Conservation (phyloP, 2,888 invertebrate genomes). For the Pecten maximus region DNA sequence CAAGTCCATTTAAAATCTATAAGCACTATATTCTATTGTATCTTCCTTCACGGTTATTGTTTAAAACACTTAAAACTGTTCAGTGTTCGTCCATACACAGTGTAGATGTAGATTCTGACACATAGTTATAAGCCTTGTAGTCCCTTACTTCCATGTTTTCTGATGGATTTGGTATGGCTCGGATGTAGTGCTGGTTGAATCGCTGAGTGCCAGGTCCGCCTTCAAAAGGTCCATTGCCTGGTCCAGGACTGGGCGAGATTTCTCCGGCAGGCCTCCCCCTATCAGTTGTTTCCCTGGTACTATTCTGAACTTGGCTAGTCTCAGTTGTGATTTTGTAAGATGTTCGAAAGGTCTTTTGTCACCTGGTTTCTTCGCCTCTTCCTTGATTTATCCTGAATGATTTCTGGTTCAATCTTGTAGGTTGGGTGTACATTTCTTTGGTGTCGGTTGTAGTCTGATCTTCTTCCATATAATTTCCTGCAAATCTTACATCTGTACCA, state of each 20-base stretch:
- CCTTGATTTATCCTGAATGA: not conserved
- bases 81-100: too few species aligned
- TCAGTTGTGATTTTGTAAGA: not conserved
- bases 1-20: too few species aligned
- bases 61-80: too few species aligned
- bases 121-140: too few species aligned
- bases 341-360: not conserved
- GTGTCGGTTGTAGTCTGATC: not conserved
- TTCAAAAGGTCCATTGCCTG: not conserved
- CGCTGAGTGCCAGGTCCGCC: not conserved
- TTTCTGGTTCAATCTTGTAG: not conserved
- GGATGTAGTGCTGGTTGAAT: not conserved
- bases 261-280: too few species aligned
- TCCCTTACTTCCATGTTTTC: too few species aligned
- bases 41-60: too few species aligned
- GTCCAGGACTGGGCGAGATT: not conserved
- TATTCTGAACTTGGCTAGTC: not conserved
- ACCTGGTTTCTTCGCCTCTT: not conserved
- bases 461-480: not conserved
- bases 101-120: too few species aligned
- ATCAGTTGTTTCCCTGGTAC: too few species aligned
- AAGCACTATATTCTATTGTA: too few species aligned
- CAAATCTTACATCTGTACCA: not conserved
- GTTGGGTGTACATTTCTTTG: not conserved
- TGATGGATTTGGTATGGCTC: too few species aligned